Conservation (phyloP, 1,140 invertebrate species). For the Meloidogyne floridensis region DNA sequence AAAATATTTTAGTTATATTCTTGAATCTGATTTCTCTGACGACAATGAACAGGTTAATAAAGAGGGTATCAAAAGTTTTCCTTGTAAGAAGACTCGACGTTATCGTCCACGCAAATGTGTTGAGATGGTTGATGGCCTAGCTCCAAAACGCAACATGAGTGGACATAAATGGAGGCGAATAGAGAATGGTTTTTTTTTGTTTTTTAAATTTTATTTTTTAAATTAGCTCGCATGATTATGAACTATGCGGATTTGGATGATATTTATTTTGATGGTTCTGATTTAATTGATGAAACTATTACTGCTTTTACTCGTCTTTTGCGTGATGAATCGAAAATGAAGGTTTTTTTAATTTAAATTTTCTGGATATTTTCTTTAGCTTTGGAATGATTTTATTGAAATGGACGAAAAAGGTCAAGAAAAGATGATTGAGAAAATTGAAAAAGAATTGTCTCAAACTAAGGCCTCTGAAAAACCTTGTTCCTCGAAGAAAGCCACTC, state of each 20-base stretch:
- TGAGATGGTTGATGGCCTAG: slow-evolving; percentile 45
- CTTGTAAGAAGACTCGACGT: slow-evolving; percentile 20
- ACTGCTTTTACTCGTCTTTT: slow-evolving; percentile 61
- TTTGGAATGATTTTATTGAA: slow-evolving; percentile 63
- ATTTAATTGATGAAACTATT: slow-evolving; percentile 53
- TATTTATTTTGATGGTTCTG: slow-evolving; percentile 58
- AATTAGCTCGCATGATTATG: slow-evolving; percentile 43
- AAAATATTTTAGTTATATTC: slow-evolving; percentile 36
- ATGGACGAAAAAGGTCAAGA: slow-evolving; percentile 53
- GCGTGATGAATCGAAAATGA: slow-evolving; percentile 57
- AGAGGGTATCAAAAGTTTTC: not conserved
- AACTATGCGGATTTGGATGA: slow-evolving; percentile 57
- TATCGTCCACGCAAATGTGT: not conserved
- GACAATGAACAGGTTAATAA: slow-evolving; percentile 33
- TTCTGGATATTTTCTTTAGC: slow-evolving; percentile 33
- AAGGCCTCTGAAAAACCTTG: slow-evolving; percentile 24
- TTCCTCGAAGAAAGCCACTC: slow-evolving; percentile 12
- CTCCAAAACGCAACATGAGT: slow-evolving; percentile 61
- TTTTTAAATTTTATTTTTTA: not conserved
- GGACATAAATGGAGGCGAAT: slow-evolving; percentile 57
- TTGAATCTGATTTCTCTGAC: slow-evolving; percentile 27
- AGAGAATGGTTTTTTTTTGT: slow-evolving; percentile 55
- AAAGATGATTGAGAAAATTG: slow-evolving; percentile 26
- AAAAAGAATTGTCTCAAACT: slow-evolving; percentile 34
- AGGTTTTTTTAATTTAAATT: slow-evolving; percentile 41